Base-by-base conservation (phyloP, 2,113 vertebrate genomes). In the Microtus richardsoni region DNA sequence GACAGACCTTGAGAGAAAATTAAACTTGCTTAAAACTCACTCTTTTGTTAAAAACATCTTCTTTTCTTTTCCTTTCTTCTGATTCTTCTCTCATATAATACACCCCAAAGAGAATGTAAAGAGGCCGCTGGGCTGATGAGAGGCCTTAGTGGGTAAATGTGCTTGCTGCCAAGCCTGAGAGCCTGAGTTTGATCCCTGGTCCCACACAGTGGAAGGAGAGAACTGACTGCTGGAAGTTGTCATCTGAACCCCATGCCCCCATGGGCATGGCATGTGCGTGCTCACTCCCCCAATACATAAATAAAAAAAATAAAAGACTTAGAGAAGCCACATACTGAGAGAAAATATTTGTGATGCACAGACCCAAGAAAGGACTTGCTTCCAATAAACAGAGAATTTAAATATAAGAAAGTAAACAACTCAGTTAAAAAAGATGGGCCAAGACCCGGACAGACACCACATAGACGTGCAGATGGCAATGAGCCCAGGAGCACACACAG, bases 331-430 rank as follows among this genome's bases (percentile, higher is more conserved):
- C 19, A n/a, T 3, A 21, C 10, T 70, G 71, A 64, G 83, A 91
- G 26, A 80, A 91, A 73, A 88, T 95, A 87, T 71, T 79, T 87
- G 33, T 3, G 62, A 73, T 47, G 10, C 16, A 21, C 14, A 78
- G 60, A 85, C 24, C 17, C 10, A 17, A 62, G 47, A 60, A 91
- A 41, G 39, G n/a, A 41, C 71, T 94, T 85, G 60, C 62, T 79
- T 91, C 49, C 5, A 78, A 85, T 8, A 58, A 78, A 19, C 49
- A 86, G 84, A 91, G 39, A 78, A 71, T 54, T 91, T 60, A 39
- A 91, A 66, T 58, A 33, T 49, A 60, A 33, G 71, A 94, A 91
- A 78, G 54, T 68, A 79, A 86, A 86, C 47, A 91, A 68, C 19
- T 79, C 64, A 82, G 49, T 80, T 54, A 80, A 74, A 82, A 88